Evolutionary conservation across 2,113 vertebrate species (phyloP), one percentile per base, ranked within the genome.

Genomic region (Neolamprologus kungweensis): DNA sequence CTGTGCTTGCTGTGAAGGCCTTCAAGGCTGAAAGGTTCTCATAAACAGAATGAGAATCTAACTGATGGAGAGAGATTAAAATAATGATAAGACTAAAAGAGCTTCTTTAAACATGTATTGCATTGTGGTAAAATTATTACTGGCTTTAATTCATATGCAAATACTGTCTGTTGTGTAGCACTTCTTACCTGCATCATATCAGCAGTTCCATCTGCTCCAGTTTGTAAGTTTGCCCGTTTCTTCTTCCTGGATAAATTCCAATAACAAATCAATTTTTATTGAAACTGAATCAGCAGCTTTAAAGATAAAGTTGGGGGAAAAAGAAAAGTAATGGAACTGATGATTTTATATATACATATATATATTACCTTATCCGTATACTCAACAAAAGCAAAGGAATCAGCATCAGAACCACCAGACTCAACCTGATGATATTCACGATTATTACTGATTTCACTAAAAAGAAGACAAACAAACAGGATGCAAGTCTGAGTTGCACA

Each of bases 201-300:
- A 40, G n/a, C 35, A 40, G 19, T 4, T 40, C n/a, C 35, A 68
- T 21, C 26, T 68, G 35, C 28, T 68, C 7, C 63, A 68, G 11
- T 5, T 0, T 40, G 19, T 21, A 68, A 21, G 4, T 19, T 68
- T n/a, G 3, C 1, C 1, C 0, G 2, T 68, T 68, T 68, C 11
- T 21, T 68, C 35, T 21, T 68, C 3, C 63, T 68, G 35, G 63
- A 40, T 40, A 68, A 35, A 68, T 35, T 68, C 16, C 63, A 4
- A 40, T 37, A 68, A 68, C 35, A 68, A 68, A 68, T 6, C 1
- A 40, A 42, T 23, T 40, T 21, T 68, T 40, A 68, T 8, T 21
- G 0, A 35, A 68, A 6, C 33, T 40, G 11, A 68, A 68, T 68
- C 9, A 68, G 19, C 26, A 17, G 10, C 65, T 42, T 26, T 71